Evolutionary conservation across 2,113 vertebrate species (phyloP).

Genomic region (Corythoichthys haematopterus): DNA sequence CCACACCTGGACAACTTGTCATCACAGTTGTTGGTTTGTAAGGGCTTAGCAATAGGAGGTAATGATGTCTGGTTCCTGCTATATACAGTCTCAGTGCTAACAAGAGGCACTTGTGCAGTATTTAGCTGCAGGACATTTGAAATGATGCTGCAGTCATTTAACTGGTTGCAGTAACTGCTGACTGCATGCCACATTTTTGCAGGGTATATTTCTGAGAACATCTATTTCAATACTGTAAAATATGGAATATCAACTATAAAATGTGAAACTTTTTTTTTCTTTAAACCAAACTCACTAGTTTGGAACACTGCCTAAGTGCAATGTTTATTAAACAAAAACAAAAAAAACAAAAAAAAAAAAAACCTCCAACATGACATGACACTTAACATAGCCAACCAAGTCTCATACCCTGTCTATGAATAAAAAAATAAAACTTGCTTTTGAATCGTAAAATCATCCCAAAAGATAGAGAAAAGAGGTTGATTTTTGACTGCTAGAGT

Average conservation of each 20-base stretch:
- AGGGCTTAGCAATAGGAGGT: conserved; percentile 27
- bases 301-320: too few species aligned
- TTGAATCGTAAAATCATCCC: neutral
- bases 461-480: neutral
- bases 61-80: conserved; percentile 32
- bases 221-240: neutral
- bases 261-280: neutral
- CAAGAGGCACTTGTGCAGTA: neutral
- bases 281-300: too few species aligned
- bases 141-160: neutral
- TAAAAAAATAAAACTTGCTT: neutral
- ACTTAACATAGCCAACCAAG: neutral
- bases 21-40: conserved; percentile 32
- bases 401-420: too few species aligned
- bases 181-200: conserved; percentile 2
- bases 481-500: neutral
- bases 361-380: neutral
- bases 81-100: conserved; percentile 1
- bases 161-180: neutral
- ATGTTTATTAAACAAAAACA: too few species aligned
- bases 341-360: too few species aligned
- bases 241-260: neutral
- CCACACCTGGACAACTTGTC: conserved; percentile 35
- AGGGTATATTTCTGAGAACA: neutral
- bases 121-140: conserved; percentile 16